Conservation (phyloP, 2,888 invertebrate species). For the Chirona hameri region DNA sequence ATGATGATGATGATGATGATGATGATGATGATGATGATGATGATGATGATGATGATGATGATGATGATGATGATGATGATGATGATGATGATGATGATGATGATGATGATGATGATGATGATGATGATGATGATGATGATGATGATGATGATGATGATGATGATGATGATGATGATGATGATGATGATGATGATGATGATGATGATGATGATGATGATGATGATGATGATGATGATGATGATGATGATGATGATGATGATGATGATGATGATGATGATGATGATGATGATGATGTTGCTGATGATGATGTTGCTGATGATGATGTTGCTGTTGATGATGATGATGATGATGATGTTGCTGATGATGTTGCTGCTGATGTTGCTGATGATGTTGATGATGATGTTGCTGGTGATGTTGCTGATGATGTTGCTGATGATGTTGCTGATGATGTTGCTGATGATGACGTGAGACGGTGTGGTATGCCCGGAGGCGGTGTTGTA, state of each 20-base stretch:
- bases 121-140: slow-evolving; percentile 22
- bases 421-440: no score
- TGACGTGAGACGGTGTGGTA: no score
- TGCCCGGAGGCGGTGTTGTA: no score
- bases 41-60: slow-evolving; percentile 22
- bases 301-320: no score
- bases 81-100: slow-evolving; percentile 22
- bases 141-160: slow-evolving; percentile 22
- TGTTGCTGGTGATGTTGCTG: no score
- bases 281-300: no score
- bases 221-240: slow-evolving; percentile 22
- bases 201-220: slow-evolving; percentile 22
- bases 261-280: slow-evolving; percentile 22
- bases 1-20: slow-evolving; percentile 12
- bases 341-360: no score
- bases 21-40: slow-evolving; percentile 22
- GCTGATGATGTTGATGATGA: no score
- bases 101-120: no score
- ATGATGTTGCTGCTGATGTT: no score
- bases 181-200: slow-evolving; percentile 22
- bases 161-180: slow-evolving; percentile 22
- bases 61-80: slow-evolving; percentile 22
- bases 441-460: no score
- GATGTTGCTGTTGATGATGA: no score
- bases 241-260: slow-evolving; percentile 22